Percentiles rank a stretch among this genome's conserved stretches.
Conservation (phyloP, 2,888 invertebrate species). For the Tyria jacobaeae region DNA sequence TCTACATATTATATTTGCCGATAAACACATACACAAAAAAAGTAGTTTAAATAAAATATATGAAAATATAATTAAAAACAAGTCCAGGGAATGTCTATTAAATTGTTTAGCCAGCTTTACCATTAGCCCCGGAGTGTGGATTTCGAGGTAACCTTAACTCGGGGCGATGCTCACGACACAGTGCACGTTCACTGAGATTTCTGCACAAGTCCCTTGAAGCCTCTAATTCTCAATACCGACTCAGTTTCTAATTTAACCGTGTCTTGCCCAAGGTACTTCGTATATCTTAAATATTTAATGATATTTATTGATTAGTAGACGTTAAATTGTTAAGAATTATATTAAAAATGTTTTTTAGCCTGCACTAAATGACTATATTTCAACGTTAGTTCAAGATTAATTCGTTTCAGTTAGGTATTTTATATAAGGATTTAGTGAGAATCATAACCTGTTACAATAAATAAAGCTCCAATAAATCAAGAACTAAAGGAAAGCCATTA, state of each 20-base stretch:
- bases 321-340: too few species aligned
- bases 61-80: slow-evolving; percentile 16
- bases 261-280: slow-evolving; percentile 7
- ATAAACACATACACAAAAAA: not conserved
- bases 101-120: slow-evolving; percentile 24
- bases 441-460: slow-evolving; percentile 28
- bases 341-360: too few species aligned
- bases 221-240: slow-evolving; percentile 36
- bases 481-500: not conserved
- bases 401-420: not conserved
- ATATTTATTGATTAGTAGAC: too few species aligned
- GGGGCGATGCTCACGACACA: slow-evolving; percentile 1
- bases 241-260: slow-evolving; percentile 37
- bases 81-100: slow-evolving; percentile 19
- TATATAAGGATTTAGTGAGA: slow-evolving; percentile 17
- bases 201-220: slow-evolving; percentile 13
- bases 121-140: slow-evolving; percentile 13
- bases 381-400: not conserved
- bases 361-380: too few species aligned
- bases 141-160: slow-evolving; percentile 11
- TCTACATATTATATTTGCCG: not conserved
- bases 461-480: not conserved
- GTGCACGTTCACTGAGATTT: slow-evolving; percentile 17
- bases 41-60: not conserved
- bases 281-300: slow-evolving; percentile 4